Conservation (phyloP, 2,113 vertebrate species). For the Zosterops japonicus region DNA sequence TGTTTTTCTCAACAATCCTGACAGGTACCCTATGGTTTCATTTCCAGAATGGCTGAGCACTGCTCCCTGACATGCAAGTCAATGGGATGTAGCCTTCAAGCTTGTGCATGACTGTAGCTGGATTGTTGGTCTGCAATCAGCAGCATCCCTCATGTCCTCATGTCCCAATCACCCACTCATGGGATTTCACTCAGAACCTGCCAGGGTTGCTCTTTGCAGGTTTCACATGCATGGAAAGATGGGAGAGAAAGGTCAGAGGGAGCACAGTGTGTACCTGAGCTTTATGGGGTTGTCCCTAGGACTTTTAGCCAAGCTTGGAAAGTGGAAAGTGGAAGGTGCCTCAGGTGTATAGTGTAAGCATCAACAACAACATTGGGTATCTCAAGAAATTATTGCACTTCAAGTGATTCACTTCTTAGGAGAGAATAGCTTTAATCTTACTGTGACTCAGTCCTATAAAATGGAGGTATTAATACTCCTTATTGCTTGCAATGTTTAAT, state of each 20-base stretch:
- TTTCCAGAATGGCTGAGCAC: neutral
- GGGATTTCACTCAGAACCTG: neutral
- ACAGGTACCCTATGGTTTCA: neutral
- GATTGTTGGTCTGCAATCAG: neutral
- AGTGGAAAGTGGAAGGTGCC: neutral
- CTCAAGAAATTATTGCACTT: neutral
- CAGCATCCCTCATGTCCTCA: neutral
- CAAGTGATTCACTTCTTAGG: neutral
- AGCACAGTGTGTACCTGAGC: neutral
- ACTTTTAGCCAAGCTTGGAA: neutral
- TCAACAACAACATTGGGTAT: fast-evolving
- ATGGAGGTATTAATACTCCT: neutral
- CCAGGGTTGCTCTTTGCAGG: neutral
- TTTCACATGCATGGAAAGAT: neutral
- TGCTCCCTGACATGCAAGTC: neutral
- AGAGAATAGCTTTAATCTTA: neutral
- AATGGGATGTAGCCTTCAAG: neutral
- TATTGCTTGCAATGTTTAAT: neutral
- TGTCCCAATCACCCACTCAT: fast-evolving
- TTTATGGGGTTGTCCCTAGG: neutral
- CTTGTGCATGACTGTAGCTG: neutral
- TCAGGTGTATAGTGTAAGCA: neutral
- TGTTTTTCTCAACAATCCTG: neutral
- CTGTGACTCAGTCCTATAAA: neutral
- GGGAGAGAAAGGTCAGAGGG: neutral